These are phyloP conservation scores for Tinamus guttatus DNA, from an alignment of 2,113 vertebrate genomes.

Conservation along the genomic window DNA sequence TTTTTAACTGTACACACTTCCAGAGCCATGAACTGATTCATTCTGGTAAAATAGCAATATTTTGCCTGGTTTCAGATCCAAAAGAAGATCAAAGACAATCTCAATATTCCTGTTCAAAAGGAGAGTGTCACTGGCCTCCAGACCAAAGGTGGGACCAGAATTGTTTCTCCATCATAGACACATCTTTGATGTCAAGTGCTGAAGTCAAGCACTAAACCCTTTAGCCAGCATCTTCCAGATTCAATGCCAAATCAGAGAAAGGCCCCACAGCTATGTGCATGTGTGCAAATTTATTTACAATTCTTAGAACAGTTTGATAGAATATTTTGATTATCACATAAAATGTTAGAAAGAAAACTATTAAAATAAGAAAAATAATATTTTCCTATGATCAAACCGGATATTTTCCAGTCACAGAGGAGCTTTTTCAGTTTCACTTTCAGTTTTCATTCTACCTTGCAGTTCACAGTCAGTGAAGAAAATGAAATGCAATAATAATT, in stretches of 20 bases:
- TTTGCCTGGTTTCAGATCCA: not conserved
- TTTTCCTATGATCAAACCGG: not conserved
- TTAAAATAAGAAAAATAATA: not conserved
- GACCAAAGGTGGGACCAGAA: not conserved
- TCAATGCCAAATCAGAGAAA: not conserved
- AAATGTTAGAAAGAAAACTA: not conserved
- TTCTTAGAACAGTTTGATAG: not conserved
- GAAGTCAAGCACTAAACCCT: not conserved
- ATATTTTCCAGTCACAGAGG: not conserved
- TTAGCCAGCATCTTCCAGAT: not conserved
- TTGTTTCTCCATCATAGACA: fast-evolving
- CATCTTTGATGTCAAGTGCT: not conserved
- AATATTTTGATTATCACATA: not conserved
- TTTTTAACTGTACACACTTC: not conserved
- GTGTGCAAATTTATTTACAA: not conserved
- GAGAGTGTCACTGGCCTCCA: fast-evolving
- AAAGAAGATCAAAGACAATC: not conserved
- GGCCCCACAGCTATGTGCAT: not conserved
- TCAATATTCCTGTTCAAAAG: not conserved
- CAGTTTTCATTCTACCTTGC: not conserved
- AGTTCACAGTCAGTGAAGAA: not conserved
- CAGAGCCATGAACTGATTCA: not conserved
- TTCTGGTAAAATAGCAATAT: not conserved
- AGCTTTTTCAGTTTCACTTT: not conserved
- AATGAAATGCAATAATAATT: not conserved